Evolutionary conservation across 1,140 invertebrate genomes (phyloP).

Genomic region (Planococcus citri): DNA sequence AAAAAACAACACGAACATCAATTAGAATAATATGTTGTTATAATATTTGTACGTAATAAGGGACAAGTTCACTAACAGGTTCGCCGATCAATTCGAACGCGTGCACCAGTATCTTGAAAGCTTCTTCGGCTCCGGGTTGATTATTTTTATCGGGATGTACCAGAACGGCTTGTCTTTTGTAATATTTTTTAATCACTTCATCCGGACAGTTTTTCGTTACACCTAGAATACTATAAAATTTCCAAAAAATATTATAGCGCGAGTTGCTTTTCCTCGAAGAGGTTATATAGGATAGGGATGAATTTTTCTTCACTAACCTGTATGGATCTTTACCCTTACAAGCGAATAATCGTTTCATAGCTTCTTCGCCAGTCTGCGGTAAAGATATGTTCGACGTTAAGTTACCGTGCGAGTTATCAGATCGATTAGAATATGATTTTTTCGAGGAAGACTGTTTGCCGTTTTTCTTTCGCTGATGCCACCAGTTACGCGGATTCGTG

Average conservation of each 20-base stretch:
- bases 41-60: neutral
- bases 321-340: constrained; percentile 93
- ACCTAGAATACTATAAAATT: constrained; percentile 62
- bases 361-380: constrained; percentile 81
- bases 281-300: too few relatives aligned
- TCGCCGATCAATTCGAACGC: constrained; percentile 90
- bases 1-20: constrained; percentile 23
- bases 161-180: constrained; percentile 75
- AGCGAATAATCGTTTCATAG: constrained; percentile 79
- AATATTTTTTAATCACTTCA: constrained; percentile 89
- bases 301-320: constrained; percentile 41
- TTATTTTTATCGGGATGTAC: constrained; percentile 94
- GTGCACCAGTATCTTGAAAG: constrained; percentile 87
- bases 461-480: constrained; percentile 15
- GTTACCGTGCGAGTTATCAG: constrained; percentile 5
- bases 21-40: neutral
- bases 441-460: constrained; percentile 7
- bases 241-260: constrained; percentile 23
- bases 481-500: constrained; percentile 15
- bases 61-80: constrained; percentile 46
- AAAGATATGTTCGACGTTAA: constrained; percentile 56
- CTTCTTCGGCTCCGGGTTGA: constrained; percentile 85
- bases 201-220: constrained; percentile 74
- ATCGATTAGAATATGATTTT: constrained; percentile 9
- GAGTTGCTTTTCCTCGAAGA: too few relatives aligned